Base-by-base conservation (phyloP, 2,113 vertebrate species). In the Platanista minor region DNA sequence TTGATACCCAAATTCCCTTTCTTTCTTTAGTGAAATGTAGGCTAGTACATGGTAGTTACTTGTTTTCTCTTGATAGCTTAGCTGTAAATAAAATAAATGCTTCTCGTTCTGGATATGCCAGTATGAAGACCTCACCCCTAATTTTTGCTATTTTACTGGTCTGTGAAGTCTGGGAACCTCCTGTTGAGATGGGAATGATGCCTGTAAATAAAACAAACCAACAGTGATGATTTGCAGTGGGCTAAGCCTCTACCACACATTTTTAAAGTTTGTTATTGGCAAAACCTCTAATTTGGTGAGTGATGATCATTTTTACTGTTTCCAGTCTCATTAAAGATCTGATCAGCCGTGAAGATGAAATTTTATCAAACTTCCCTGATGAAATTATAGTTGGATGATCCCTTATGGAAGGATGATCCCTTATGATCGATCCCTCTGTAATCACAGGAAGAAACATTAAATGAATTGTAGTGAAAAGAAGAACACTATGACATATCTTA, bases 1-100 rank as follows among this genome's bases (percentile, higher is more conserved):
- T 14, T 31, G 6, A 25, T 39, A 23, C 18, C 25, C 23, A 49
- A 49, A 14, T 57, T 59, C 41, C 71, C 15, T 52, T 66, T 15
- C 29, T 67, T 25, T n/a, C 72, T 29, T 21, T 21, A 18, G 23
- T 81, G 66, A 74, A 33, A n/a, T n/a, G 4, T 41, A 69, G 52
- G 21, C 59, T 64, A 1, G 31, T 18, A 2, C 25, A 4, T 2
- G 3, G 36, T 39, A 6, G 17, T 7, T 57, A 0, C 6, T 27
- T 20, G 36, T n/a, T 20, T 33, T 59, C 41, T 13, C 41, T 33
- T 2, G 8, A 36, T 15, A 18, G 23, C 74, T 86, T 36, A 64
- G 10, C 46, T n/a, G n/a, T 52, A 52, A 52, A 43, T 18, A 72
- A 81, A 29, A 18, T 6, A 52, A n/a, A 52, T 14, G 4, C 54